A percentile compares a stretch with the other conserved stretches of the same genome.
Conservation (phyloP, 1,140 invertebrate genomes). For the Drosophila navojoa region DNA sequence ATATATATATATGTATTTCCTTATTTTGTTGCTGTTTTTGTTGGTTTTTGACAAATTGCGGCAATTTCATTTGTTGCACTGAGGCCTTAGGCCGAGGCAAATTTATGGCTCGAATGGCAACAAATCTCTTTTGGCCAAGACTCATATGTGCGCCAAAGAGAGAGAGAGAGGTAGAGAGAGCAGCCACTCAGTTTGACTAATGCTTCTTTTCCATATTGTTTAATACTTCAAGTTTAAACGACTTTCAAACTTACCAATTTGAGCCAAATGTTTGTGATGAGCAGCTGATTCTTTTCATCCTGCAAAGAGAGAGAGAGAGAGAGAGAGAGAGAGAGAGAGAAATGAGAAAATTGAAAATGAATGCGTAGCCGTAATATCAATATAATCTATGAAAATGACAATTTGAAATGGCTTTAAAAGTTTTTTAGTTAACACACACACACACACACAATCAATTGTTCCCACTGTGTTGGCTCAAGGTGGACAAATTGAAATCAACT, state of each 20-base stretch:
- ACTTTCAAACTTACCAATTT: constrained; percentile 84
- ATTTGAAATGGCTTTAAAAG: background rate
- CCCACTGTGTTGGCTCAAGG: constrained; percentile 4
- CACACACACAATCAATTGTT: background rate
- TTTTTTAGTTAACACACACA: too few relatives aligned
- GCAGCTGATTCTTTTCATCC: constrained; percentile 91
- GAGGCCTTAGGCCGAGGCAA: constrained; percentile 29
- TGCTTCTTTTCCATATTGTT: constrained; percentile 20
- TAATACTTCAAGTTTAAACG: constrained; percentile 28
- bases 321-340: constrained; percentile 2
- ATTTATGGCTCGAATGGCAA: constrained; percentile 42
- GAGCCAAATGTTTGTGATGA: constrained; percentile 96
- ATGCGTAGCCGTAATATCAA: too few relatives aligned
- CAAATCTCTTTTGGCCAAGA: constrained; percentile 42
- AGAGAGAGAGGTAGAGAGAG: background rate
- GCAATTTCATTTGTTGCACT: constrained; percentile 55
- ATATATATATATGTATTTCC: constrained; percentile 1
- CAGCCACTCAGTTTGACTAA: constrained; percentile 22
- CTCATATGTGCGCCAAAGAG: constrained; percentile 27
- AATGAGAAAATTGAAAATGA: too few relatives aligned
- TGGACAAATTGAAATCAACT: constrained; percentile 36
- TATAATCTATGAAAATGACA: background rate
- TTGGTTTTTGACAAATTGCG: constrained; percentile 54
- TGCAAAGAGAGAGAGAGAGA: constrained; percentile 84
- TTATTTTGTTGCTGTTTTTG: constrained; percentile 12